Base-by-base conservation (phyloP, 2,888 invertebrate genomes). In the Nomada hirtipes region DNA sequence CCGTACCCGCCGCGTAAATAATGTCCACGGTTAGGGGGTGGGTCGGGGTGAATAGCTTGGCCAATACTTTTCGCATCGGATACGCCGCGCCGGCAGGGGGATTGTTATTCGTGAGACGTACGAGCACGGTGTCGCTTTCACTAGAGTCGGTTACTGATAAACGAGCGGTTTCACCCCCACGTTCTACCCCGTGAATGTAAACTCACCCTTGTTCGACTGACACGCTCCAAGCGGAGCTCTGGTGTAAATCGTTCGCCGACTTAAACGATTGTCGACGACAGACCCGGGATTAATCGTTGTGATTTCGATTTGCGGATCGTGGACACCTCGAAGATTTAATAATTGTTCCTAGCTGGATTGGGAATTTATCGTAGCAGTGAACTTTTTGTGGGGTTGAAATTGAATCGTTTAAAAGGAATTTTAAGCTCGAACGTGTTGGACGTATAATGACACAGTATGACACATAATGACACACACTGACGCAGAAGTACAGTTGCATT, bases 131-230 rank as follows among this genome's bases (percentile, higher is more conserved):
- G 93, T 93, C 93, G 93, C 92, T 93, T 93, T 93, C 93, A 92
- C 92, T 92, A 90, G 91, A 91, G 91, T 93, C 91, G 92, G 91
- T 92, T 91, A 90, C 93, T 93, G 93, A 93, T 93, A 93, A 93
- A 93, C 93, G 93, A 93, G 93, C 93, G 92, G 92, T 93, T 93
- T 91, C 89, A 86, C 89, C 89, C 88, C 84, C 83, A 73, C 86
- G 85, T 86, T 83, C 79, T 88, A 85, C 88, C 86, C 88, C 86
- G 88, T 90, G 88, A 92, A 91, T 93, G 92, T 91, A 92, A 92
- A 92, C 91, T 91, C 92, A 89, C 91, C 91, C 91, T 84, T 88
- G 84, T 73, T 76, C 64, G 70, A 59, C 71, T 86, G 87, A 85
- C 84, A 85, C 85, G 88, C 82, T 90, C 88, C 87, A 84, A 85